These are phyloP conservation scores for Sinohyriopsis cumingii DNA, from an alignment of 2,888 invertebrate species.

Conservation along the genomic window DNA sequence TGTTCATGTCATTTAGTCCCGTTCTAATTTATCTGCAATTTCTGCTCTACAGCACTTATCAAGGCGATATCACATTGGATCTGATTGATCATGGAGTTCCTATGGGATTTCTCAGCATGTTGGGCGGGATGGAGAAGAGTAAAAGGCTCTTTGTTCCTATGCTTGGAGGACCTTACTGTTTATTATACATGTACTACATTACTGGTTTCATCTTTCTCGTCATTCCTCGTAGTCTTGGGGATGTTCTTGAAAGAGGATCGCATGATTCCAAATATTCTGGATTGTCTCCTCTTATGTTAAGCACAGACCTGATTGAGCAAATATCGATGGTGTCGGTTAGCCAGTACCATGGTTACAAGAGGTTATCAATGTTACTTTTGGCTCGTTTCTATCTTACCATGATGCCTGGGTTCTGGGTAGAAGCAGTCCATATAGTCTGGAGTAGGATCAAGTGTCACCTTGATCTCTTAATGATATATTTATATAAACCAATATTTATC, in stretches of 20 bases:
- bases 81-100: conserved; percentile 22
- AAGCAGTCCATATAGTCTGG: no score
- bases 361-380: background rate
- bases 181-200: conserved; percentile 15
- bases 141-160: conserved; percentile 14
- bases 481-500: no score
- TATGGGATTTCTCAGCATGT: conserved; percentile 26
- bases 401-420: conserved; percentile 17
- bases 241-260: conserved; percentile 7
- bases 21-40: conserved; percentile 15
- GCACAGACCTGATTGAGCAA: conserved; percentile 9
- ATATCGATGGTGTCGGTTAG: conserved; percentile 7
- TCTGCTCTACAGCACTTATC: conserved; percentile 11
- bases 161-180: conserved; percentile 24
- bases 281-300: conserved; percentile 12
- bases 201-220: conserved; percentile 17
- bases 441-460: no score
- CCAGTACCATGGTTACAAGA: conserved; percentile 14
- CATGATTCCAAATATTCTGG: background rate
- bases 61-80: conserved; percentile 10
- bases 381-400: conserved; percentile 12
- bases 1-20: conserved; percentile 13
- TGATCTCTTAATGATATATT: no score
- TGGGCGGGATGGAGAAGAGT: conserved; percentile 25
- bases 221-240: conserved; percentile 9